Conservation (phyloP, 2,113 vertebrate genomes). For the Cyanistes caeruleus region DNA sequence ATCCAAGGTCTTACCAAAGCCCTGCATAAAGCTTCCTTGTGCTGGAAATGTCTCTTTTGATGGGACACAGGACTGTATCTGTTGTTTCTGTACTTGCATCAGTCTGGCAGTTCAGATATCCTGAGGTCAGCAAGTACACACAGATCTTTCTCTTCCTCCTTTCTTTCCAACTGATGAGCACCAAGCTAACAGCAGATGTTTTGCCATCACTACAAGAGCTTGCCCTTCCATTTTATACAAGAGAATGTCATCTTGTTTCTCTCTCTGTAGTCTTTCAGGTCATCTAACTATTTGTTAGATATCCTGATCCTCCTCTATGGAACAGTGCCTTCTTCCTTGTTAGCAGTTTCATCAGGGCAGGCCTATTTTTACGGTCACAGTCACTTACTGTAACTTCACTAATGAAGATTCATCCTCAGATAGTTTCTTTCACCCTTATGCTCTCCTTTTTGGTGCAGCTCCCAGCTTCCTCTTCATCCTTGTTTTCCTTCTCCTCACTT, state of each 20-base stretch:
- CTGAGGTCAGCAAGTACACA: constrained; percentile 45
- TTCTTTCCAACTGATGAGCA: constrained; percentile 35
- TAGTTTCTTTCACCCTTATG: not conserved
- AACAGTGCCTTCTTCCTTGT: not conserved
- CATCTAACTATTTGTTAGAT: not conserved
- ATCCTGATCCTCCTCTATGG: not conserved
- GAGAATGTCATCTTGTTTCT: constrained; percentile 39
- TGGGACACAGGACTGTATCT: constrained; percentile 16
- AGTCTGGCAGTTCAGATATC: constrained; percentile 26
- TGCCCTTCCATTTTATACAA: not conserved
- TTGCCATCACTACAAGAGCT: not conserved
- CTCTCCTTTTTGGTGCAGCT: not conserved
- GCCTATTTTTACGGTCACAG: constrained; percentile 9
- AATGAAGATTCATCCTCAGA: not conserved
- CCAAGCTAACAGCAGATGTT: constrained; percentile 58
- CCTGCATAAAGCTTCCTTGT: not conserved
- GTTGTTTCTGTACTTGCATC: constrained; percentile 34
- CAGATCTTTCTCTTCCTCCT: constrained; percentile 37
- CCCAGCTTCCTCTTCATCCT: not conserved
- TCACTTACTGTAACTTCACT: not conserved
- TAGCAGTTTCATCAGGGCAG: not conserved
- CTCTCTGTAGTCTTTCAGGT: not conserved
- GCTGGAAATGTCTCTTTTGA: constrained; percentile 35
- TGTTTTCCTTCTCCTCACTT: not conserved
- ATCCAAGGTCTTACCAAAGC: not conserved